A percentile compares a stretch with the other conserved stretches of the same genome.
Conservation (phyloP, 2,888 invertebrate species). For the Spisula solida region DNA sequence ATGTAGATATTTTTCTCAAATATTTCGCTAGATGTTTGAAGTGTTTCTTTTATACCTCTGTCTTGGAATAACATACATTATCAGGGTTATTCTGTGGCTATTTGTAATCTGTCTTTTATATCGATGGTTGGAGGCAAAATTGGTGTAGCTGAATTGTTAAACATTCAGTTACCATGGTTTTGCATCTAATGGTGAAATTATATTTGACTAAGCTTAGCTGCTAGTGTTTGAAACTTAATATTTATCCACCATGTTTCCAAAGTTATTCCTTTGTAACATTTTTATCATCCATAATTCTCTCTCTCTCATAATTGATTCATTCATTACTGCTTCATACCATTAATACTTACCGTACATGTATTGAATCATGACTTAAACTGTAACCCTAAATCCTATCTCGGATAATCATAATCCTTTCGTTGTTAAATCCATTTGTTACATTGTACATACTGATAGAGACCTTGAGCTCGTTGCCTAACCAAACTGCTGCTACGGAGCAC, state of each 20-base stretch:
- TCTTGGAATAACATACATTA: constrained; percentile 1
- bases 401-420: neutral
- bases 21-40: constrained; percentile 23
- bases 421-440: neutral
- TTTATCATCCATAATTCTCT: neutral
- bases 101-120: neutral
- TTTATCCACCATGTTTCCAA: neutral
- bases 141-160: neutral
- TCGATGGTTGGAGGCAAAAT: neutral
- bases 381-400: no score
- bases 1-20: neutral
- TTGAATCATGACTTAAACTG: neutral
- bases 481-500: no score
- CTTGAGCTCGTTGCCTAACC: no score
- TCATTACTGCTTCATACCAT: neutral
- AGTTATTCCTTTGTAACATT: neutral
- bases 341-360: neutral
- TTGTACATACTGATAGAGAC: no score
- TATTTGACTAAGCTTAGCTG: neutral
- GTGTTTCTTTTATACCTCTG: neutral
- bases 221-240: neutral
- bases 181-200: neutral
- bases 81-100: neutral
- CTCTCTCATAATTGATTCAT: neutral
- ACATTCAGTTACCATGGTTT: neutral